These are phyloP conservation scores for Chunga burmeisteri DNA, from an alignment of 2,113 vertebrate species.

Conservation along the genomic window DNA sequence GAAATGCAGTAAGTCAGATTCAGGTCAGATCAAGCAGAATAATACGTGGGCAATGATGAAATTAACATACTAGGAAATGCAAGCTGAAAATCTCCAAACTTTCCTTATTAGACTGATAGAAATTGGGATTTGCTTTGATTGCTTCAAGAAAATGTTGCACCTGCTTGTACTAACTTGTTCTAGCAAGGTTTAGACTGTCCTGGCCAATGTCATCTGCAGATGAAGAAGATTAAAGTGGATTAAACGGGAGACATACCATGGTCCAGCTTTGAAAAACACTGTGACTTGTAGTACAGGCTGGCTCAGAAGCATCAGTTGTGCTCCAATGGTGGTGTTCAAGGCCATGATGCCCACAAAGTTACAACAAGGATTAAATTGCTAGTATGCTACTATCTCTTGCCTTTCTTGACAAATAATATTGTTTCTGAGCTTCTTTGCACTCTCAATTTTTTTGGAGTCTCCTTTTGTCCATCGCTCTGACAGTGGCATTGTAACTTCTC, in stretches of 20 bases:
- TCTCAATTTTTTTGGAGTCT: background rate
- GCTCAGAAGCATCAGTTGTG: background rate
- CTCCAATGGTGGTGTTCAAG: background rate
- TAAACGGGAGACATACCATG: background rate
- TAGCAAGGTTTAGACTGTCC: background rate
- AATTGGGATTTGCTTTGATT: slow-evolving; percentile 31
- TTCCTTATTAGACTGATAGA: slow-evolving; percentile 28
- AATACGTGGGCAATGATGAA: slow-evolving; percentile 49
- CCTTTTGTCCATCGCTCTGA: background rate
- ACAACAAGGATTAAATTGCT: background rate
- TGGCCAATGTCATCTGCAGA: background rate
- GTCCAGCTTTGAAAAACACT: background rate
- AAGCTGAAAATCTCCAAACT: slow-evolving; percentile 60
- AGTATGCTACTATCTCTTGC: background rate
- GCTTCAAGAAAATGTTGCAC: background rate
- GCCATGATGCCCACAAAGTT: background rate
- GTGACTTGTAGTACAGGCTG: background rate
- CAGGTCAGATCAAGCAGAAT: slow-evolving; percentile 70
- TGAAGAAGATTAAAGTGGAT: background rate
- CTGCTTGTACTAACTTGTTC: background rate
- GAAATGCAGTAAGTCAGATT: slow-evolving; percentile 67
- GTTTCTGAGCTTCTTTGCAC: background rate
- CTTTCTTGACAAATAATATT: background rate
- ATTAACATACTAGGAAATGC: slow-evolving; percentile 59
- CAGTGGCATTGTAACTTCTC: background rate